Base-by-base conservation (phyloP, 2,888 invertebrate genomes). In the Epinotia demarniana region DNA sequence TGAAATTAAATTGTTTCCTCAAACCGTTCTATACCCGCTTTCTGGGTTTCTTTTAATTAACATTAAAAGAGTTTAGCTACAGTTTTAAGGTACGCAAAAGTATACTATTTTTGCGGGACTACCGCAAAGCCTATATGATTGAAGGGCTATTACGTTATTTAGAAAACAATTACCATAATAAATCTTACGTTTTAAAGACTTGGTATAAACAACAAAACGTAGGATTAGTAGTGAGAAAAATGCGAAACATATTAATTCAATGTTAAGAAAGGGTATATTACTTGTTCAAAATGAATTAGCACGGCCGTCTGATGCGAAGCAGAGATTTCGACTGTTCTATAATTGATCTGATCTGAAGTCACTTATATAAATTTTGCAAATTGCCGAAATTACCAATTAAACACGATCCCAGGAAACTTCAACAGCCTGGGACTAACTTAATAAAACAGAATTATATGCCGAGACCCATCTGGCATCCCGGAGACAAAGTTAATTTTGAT, bases 401-500 rank as follows among this genome's bases (percentile, higher is more conserved):
- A 89, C 89, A 89, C 87, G 87, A 88, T 85, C 87, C 81, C 83
- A 88, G 88, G 87, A 88, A 92, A 91, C 88, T 91, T 90, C 84
- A 85, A 88, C 89, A 89, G 89, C 88, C 86, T 86, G 84, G 83
- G 86, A 86, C 85, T 87, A 89, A 91, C 87, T 91, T 91, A 91
- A 92, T 92, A 90, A 91, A 91, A 89, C 87, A 86, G 88, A 91
- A 91, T 92, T 89, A 86, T 84, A 87, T 89, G 84, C 89, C 87
- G 90, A 88, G 89, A 87, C 90, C 90, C 92, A 90, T 91, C 91
- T 92, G 92, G 87, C 85, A 84, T 86, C 85, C 80, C 84, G 84
- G 85, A 87, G 90, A 90, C 92, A 90, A 91, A 92, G 91, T 92
- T 89, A 91, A 92, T 90, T 91, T 91, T 90, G 89, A 91, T 90